Evolutionary conservation across 1,140 invertebrate species (phyloP), one percentile per base, ranked within the genome.

Genomic region (Atta colombica): DNA sequence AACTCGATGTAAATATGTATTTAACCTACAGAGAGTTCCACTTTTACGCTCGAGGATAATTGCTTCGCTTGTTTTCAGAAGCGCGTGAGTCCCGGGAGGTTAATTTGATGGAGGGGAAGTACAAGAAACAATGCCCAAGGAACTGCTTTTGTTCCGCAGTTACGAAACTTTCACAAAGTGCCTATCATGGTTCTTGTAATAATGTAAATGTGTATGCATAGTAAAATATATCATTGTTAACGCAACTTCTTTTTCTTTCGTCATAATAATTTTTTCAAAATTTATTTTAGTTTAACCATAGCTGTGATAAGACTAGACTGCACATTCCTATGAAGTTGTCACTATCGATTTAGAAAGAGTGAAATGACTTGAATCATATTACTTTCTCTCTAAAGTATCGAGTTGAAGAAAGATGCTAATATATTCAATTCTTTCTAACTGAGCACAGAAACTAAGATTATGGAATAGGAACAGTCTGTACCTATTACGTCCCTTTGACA

Each of bases 41-140:
- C 77, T 78, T 78, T 78, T 78, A 78, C 75, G 49, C 39, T 28
- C 75, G 39, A 39, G 7, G 14, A 66, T 78, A 66, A 78, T 66
- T 78, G 77, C 77, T 61, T 78, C 45, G 61, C 25, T 78, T 78
- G 77, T 66, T 78, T 78, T 66, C 45, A 78, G 61, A 78, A 66
- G 60, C 25, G 25, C 39, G 25, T 51, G 60, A 66, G 45, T 66
- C 77, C 77, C 77, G 25, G 39, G 77, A 66, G 77, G 77, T 78
- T 78, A 78, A 78, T 78, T 78, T 78, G 66, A 78, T 45, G 65
- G 65, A 51, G 31, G 75, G 31, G 21, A 39, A 28, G 35, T 45
- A n/a, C 77, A 66, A 66, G 60, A 66, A 78, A 78, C 77, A 78
- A 78, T 78, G 61, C 39, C 77, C 60, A 66, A 78, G 60, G 61